Evolutionary conservation across 2,113 vertebrate genomes (phyloP).

Genomic region (Tonatia bakeri): DNA sequence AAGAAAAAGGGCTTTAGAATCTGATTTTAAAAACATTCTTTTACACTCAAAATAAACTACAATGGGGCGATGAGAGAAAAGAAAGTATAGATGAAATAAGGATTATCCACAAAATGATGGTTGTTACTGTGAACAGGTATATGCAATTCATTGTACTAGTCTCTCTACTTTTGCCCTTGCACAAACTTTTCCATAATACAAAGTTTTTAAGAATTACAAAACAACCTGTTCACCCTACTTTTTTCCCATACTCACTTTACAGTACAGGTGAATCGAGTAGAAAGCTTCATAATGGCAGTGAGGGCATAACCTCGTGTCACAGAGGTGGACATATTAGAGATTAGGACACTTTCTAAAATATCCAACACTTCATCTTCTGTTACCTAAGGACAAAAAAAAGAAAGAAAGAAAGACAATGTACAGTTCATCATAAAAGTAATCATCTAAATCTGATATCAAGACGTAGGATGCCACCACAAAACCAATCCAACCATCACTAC

Average conservation of each 20-base stretch:
- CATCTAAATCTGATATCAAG: not conserved
- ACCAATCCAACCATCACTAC: not conserved
- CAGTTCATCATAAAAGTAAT: not conserved
- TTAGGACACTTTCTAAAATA: constrained; percentile 96
- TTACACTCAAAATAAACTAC: constrained; percentile 2
- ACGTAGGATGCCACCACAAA: not conserved
- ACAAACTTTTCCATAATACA: not conserved
- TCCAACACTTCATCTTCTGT: constrained; percentile 98
- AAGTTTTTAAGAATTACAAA: not conserved
- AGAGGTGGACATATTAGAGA: constrained; percentile 95
- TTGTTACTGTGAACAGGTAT: not conserved
- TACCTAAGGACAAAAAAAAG: constrained; percentile 81
- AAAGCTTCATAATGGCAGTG: constrained; percentile 99
- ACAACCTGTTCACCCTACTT: not conserved
- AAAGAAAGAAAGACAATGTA: not conserved
- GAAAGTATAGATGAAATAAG: not conserved
- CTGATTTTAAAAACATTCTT: not conserved
- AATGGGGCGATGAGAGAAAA: not conserved
- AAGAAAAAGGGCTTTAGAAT: not conserved
- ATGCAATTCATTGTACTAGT: not conserved
- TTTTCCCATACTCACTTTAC: constrained; percentile 89
- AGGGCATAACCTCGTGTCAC: constrained; percentile 96
- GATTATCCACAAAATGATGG: not conserved
- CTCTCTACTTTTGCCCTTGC: not conserved
- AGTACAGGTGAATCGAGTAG: constrained; percentile 93